Evolutionary conservation across 2,888 invertebrate genomes (phyloP).

Genomic region (Cataglyphis livida): DNA sequence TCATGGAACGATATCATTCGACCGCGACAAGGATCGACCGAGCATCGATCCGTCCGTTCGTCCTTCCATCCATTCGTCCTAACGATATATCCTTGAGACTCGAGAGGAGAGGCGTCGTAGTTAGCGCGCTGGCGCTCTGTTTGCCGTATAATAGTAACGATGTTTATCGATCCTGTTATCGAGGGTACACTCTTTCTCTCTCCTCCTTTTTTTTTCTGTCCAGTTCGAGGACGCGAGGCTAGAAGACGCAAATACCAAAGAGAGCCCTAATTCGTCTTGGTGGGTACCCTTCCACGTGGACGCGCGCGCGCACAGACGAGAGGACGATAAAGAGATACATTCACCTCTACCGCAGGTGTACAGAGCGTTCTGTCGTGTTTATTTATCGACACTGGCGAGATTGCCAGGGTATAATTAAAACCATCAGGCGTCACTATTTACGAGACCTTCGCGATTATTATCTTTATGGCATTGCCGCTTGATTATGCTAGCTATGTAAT

Average conservation of each 20-base stretch:
- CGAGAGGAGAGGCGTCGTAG: constrained; percentile 75
- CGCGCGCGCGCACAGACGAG: constrained; percentile 3
- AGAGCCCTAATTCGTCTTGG: constrained; percentile 62
- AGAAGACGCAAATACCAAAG: constrained; percentile 69
- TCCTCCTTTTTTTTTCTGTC: not conserved
- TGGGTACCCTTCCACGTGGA: constrained; percentile 50
- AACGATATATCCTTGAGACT: constrained; percentile 79
- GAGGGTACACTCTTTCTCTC: constrained; percentile 66
- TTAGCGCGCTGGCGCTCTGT: constrained; percentile 77
- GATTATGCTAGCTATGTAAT: constrained; percentile 24
- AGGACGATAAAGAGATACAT: constrained; percentile 53
- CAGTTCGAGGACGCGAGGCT: constrained; percentile 63
- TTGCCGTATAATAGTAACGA: constrained; percentile 82
- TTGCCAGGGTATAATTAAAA: constrained; percentile 46
- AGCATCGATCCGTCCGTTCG: constrained; percentile 63
- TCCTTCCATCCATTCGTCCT: constrained; percentile 51
- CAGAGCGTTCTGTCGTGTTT: constrained; percentile 26
- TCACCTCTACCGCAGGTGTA: constrained; percentile 49
- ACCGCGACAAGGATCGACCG: constrained; percentile 59
- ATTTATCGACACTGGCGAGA: constrained; percentile 46
- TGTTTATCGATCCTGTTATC: constrained; percentile 84
- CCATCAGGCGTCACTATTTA: constrained; percentile 6
- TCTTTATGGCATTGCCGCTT: constrained; percentile 45
- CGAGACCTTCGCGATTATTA: constrained; percentile 49
- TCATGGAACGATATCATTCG: not conserved